phyloP scores from a whole-genome alignment of 2,888 invertebrate species.

The Phengaris arion region DNA sequence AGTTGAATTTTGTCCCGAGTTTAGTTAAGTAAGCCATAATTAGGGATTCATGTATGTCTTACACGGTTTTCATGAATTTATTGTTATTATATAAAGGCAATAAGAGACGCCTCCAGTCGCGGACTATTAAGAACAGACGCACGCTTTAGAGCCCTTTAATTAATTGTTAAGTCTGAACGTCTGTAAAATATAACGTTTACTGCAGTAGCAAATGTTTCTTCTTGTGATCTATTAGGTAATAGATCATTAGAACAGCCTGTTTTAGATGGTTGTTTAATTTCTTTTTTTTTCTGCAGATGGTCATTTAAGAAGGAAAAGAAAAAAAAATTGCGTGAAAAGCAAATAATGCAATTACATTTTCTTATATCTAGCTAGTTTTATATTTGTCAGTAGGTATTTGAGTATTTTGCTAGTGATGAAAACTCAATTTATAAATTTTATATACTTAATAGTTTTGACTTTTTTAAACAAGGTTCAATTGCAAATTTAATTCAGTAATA shows the following conservation, averaged over 20 bases:
- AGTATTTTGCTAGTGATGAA: too few relatives aligned
- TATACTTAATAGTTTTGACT: too few relatives aligned
- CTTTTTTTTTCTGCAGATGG: neutral
- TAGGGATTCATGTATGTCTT: constrained; percentile 30
- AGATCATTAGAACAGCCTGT: neutral
- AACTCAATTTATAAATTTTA: too few relatives aligned
- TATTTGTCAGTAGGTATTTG: too few relatives aligned
- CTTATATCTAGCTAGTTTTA: too few relatives aligned
- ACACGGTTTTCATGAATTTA: constrained; percentile 33
- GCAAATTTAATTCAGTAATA: too few relatives aligned
- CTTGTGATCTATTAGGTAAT: neutral
- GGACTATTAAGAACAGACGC: constrained; percentile 68
- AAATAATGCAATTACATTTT: too few relatives aligned
- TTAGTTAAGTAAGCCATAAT: constrained; percentile 7
- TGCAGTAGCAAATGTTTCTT: constrained; percentile 34
- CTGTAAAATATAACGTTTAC: constrained; percentile 37
- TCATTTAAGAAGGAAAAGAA: neutral
- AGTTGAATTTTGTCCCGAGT: neutral
- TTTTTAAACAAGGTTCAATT: too few relatives aligned
- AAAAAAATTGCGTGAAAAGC: neutral
- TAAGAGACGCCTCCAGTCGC: constrained; percentile 59
- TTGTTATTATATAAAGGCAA: constrained; percentile 49
- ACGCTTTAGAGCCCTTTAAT: constrained; percentile 54
- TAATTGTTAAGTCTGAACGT: constrained; percentile 42
- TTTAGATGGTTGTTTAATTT: neutral